Evolutionary conservation across 2,888 invertebrate genomes (phyloP).

Genomic region (Drepanosiphum platanoidis): DNA sequence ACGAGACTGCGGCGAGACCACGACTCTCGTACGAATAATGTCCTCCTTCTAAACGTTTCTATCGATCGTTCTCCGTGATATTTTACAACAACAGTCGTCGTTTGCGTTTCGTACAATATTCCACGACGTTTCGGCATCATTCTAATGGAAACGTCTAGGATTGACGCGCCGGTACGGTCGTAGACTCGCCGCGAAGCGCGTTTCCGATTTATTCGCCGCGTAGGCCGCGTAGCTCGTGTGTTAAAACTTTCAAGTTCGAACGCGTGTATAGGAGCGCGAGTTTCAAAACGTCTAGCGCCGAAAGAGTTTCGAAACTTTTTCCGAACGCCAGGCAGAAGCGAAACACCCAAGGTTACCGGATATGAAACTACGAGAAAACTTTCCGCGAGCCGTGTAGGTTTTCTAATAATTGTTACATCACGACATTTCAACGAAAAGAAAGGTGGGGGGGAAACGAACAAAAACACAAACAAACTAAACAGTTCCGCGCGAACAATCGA

Average conservation of each 20-base stretch:
- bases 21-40: too few species aligned
- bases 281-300: neutral
- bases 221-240: neutral
- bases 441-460: too few species aligned
- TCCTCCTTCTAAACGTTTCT: too few species aligned
- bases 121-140: too few species aligned
- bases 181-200: neutral
- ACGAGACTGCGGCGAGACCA: too few species aligned
- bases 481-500: neutral
- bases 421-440: constrained; percentile 29
- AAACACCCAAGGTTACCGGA: constrained; percentile 33
- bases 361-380: constrained; percentile 46
- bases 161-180: too few species aligned
- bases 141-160: too few species aligned
- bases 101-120: too few species aligned
- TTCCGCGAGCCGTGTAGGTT: neutral
- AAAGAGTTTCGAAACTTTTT: constrained; percentile 31
- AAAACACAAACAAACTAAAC: neutral
- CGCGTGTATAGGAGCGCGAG: constrained; percentile 26
- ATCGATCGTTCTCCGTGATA: too few species aligned
- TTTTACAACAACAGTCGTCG: too few species aligned
- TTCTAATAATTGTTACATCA: constrained; percentile 32
- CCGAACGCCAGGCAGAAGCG: neutral
- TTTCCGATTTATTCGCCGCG: neutral
- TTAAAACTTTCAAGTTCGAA: constrained; percentile 45